Conservation (phyloP, 92 coral and sea anemone genomes). For the Pocillopora meandrina region DNA sequence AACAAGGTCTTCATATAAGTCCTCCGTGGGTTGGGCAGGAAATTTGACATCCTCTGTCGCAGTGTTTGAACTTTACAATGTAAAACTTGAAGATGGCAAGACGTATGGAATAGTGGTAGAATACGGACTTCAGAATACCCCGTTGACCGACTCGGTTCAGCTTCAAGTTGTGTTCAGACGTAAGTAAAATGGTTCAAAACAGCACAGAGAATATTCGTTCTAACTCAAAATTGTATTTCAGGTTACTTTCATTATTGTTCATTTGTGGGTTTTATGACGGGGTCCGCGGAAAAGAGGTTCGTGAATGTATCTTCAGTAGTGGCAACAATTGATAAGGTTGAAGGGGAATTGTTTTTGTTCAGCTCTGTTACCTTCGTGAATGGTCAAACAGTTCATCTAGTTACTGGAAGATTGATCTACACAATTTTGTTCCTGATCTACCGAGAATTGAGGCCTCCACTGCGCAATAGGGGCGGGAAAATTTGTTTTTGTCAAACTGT, state of each 20-base stretch:
- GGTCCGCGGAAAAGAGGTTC: too few species aligned
- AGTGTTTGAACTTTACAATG: conserved; percentile 26
- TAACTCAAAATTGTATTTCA: background rate
- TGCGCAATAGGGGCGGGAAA: background rate
- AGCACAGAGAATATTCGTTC: too few species aligned
- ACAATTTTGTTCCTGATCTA: conserved; percentile 11
- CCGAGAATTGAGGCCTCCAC: background rate
- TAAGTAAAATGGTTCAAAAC: background rate
- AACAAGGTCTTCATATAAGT: background rate
- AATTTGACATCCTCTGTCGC: conserved; percentile 24
- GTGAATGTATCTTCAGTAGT: too few species aligned
- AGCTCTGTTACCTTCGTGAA: too few species aligned
- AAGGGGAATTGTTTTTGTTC: background rate
- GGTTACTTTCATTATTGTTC: background rate
- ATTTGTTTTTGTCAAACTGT: too few species aligned
- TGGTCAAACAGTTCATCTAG: too few species aligned
- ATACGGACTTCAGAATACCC: conserved; percentile 3
- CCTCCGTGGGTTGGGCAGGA: conserved; percentile 34
- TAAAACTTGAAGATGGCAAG: background rate
- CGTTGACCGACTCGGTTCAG: conserved; percentile 11
- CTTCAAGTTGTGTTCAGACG: conserved; percentile 26
- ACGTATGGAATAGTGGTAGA: conserved; percentile 27
- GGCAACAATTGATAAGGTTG: too few species aligned
- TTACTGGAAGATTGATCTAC: background rate
- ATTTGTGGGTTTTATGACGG: background rate